Evolutionary conservation across 2,797 vertebrate species (phyloP).

Genomic region (Vultur gryphus): DNA sequence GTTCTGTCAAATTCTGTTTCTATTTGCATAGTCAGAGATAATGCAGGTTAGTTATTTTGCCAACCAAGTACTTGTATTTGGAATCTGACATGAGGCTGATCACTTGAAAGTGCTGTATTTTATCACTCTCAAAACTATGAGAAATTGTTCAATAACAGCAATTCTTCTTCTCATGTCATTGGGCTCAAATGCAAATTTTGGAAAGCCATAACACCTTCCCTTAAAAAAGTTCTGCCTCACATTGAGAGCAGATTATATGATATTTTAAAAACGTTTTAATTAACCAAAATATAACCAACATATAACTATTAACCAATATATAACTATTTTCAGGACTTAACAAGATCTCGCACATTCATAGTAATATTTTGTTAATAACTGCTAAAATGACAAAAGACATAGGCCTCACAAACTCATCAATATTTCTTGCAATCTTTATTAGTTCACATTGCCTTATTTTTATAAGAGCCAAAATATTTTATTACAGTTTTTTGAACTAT

Average conservation of each 20-base stretch:
- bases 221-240: neutral
- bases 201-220: neutral
- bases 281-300: neutral
- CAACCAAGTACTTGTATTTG: neutral
- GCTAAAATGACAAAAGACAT: neutral
- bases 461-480: neutral
- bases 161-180: neutral
- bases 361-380: neutral
- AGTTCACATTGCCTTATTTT: neutral
- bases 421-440: neutral
- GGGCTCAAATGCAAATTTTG: neutral
- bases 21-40: neutral
- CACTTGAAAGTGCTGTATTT: neutral
- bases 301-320: neutral
- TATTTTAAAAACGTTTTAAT: neutral
- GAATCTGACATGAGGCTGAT: neutral
- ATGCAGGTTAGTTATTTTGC: neutral
- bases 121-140: neutral
- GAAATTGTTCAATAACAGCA: neutral
- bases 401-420: neutral
- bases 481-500: neutral
- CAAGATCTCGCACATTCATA: neutral
- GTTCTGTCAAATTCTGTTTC: neutral
- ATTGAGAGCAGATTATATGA: fast-evolving
- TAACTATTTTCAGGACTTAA: neutral